A percentile compares a stretch with the other conserved stretches of the same genome.
Conservation (phyloP, 2,888 invertebrate species). For the Hypomecis atomaria region DNA sequence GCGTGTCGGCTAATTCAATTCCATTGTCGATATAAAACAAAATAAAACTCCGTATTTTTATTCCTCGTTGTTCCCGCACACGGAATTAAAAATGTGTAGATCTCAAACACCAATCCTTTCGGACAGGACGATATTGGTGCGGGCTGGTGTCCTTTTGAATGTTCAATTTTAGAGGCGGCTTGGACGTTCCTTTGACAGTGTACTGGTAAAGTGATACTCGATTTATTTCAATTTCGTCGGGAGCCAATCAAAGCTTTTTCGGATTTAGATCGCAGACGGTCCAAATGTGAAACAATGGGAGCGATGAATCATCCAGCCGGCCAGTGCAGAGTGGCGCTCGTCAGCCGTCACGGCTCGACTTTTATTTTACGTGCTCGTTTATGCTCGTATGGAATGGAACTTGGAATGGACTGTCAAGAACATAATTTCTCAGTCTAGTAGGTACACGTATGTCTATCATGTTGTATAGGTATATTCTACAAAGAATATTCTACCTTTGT, state of each 20-base stretch:
- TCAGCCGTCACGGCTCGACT: slow-evolving; percentile 20
- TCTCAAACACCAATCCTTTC: slow-evolving; percentile 24
- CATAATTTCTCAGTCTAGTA: background rate
- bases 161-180: slow-evolving; percentile 59
- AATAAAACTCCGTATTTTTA: slow-evolving; percentile 47
- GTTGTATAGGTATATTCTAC: no score
- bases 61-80: slow-evolving; percentile 46
- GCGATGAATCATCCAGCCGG: slow-evolving; percentile 51
- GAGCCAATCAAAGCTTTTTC: slow-evolving; percentile 74
- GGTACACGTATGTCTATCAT: no score
- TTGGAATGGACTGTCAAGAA: slow-evolving; percentile 25
- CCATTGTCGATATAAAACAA: slow-evolving; percentile 66
- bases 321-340: slow-evolving; percentile 19
- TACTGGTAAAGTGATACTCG: slow-evolving; percentile 52
- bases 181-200: slow-evolving; percentile 61
- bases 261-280: slow-evolving; percentile 66
- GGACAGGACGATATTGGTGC: slow-evolving; percentile 35
- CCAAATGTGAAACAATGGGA: slow-evolving; percentile 65
- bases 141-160: slow-evolving; percentile 51
- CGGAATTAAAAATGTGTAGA: slow-evolving; percentile 44
- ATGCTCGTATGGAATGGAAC: slow-evolving; percentile 13
- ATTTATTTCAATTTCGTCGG: slow-evolving; percentile 63
- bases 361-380: slow-evolving; percentile 27
- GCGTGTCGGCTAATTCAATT: slow-evolving; percentile 71
- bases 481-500: no score